Conservation (phyloP, 2,113 vertebrate genomes). For the Brachyistius frenatus region DNA sequence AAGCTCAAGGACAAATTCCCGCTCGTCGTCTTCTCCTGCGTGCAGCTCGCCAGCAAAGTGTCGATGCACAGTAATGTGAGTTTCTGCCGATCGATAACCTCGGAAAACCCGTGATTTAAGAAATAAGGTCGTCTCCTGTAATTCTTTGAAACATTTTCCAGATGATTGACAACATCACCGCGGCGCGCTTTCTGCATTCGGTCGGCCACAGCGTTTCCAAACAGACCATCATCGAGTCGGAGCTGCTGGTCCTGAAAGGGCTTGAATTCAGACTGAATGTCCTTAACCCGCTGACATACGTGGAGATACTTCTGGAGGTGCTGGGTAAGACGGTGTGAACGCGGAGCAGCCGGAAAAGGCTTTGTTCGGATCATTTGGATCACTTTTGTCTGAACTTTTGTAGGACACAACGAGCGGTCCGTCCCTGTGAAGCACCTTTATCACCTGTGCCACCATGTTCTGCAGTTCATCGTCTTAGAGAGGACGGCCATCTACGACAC, state of each 20-base stretch:
- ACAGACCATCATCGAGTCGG: slow-evolving; percentile 87
- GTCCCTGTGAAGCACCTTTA: slow-evolving; percentile 82
- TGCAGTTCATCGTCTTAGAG: slow-evolving; percentile 89
- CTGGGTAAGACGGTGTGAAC: slow-evolving; percentile 84
- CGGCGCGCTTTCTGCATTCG: slow-evolving; percentile 87
- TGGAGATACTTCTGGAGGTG: slow-evolving; percentile 93
- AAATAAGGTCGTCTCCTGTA: no score
- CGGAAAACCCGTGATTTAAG: no score
- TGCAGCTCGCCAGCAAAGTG: slow-evolving; percentile 95
- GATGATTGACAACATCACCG: slow-evolving; percentile 86
- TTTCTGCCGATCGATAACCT: neutral
- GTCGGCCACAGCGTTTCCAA: slow-evolving; percentile 86
- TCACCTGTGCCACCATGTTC: slow-evolving; percentile 83
- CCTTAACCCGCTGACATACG: slow-evolving; percentile 88
- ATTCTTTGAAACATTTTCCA: slow-evolving; percentile 52
- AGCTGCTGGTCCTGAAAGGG: slow-evolving; percentile 90
- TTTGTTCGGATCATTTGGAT: neutral
- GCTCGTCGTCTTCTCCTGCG: slow-evolving; percentile 88
- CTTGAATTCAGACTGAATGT: slow-evolving; percentile 89
- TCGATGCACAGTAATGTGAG: slow-evolving; percentile 88
- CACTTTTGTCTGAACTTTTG: neutral
- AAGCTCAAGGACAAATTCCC: slow-evolving; percentile 82
- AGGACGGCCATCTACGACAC: slow-evolving; percentile 87
- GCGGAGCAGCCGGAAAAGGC: neutral
- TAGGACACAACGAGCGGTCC: slow-evolving; percentile 90